Percentiles rank a stretch among this genome's conserved stretches.
phyloP scores from a whole-genome alignment of 2,797 vertebrate species.

The Anniella stebbinsi region DNA sequence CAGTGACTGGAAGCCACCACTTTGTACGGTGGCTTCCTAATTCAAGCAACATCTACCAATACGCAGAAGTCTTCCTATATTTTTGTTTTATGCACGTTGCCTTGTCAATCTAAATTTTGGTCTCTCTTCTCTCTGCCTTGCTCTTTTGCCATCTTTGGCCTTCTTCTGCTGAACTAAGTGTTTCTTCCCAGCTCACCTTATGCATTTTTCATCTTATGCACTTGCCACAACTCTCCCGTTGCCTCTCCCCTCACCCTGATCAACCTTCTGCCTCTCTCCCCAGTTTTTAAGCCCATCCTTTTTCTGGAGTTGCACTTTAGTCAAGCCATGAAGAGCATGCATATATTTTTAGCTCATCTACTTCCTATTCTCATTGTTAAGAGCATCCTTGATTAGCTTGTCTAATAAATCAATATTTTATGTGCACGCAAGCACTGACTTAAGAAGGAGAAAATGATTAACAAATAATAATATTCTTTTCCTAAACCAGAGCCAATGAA shows the following conservation, averaged over 20 bases:
- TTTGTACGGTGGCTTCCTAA: not conserved
- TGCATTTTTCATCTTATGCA: slow-evolving; percentile 40
- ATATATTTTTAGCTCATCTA: slow-evolving; percentile 58
- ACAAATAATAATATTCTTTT: slow-evolving; percentile 67
- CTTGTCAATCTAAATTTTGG: slow-evolving; percentile 18
- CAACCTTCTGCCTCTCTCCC: slow-evolving; percentile 16
- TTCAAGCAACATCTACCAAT: not conserved
- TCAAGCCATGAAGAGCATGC: slow-evolving; percentile 25
- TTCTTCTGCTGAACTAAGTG: slow-evolving; percentile 33
- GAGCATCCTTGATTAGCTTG: slow-evolving; percentile 46
- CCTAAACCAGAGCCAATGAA: slow-evolving; percentile 61
- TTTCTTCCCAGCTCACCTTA: slow-evolving; percentile 35
- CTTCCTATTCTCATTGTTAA: slow-evolving; percentile 62
- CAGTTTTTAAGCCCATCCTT: slow-evolving; percentile 42
- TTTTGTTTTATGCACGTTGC: not conserved
- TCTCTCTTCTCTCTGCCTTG: slow-evolving; percentile 1
- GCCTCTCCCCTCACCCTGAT: not conserved
- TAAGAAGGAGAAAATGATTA: slow-evolving; percentile 62
- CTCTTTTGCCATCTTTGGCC: slow-evolving; percentile 9
- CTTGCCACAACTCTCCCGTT: not conserved
- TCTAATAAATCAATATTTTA: slow-evolving; percentile 67
- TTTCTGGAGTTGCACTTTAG: slow-evolving; percentile 40
- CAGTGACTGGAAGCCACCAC: not conserved
- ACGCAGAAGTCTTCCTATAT: not conserved
- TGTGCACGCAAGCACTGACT: slow-evolving; percentile 58